Evolutionary conservation across 2,797 vertebrate genomes (phyloP).

Genomic region (Microchirus variegatus): DNA sequence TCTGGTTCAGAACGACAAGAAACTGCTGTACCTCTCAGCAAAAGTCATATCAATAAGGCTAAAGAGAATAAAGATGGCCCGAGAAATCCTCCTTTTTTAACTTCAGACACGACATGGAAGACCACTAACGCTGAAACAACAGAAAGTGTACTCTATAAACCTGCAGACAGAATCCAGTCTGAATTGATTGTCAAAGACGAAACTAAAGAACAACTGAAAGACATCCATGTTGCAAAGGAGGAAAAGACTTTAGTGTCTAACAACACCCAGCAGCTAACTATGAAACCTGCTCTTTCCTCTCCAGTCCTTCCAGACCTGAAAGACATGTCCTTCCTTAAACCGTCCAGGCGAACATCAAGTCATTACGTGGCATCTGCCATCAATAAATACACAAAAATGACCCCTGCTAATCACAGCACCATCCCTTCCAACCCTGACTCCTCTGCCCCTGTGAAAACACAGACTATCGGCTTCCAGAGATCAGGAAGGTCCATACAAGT

Average conservation of each 20-base stretch:
- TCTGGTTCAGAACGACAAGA: slow-evolving; percentile 75
- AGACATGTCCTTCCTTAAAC: slow-evolving; percentile 85
- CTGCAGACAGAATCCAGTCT: slow-evolving; percentile 41
- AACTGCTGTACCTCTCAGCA: slow-evolving; percentile 21
- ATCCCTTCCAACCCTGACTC: slow-evolving; percentile 43
- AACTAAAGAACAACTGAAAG: slow-evolving; percentile 32
- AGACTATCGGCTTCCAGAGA: slow-evolving; percentile 47
- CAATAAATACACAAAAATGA: slow-evolving; percentile 79
- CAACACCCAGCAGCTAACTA: slow-evolving; percentile 54
- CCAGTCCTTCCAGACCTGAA: slow-evolving; percentile 40
- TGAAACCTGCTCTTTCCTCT: slow-evolving; percentile 52
- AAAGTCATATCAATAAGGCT: slow-evolving; percentile 44
- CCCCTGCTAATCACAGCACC: slow-evolving; percentile 52
- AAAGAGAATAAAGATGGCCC: slow-evolving; percentile 51
- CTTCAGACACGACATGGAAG: slow-evolving; percentile 43
- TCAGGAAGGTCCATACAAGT: slow-evolving; percentile 49
- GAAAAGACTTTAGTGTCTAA: slow-evolving; percentile 51
- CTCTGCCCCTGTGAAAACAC: slow-evolving; percentile 30
- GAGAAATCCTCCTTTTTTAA: slow-evolving; percentile 34
- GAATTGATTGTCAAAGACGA: slow-evolving; percentile 48
- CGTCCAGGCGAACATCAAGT: slow-evolving; percentile 91
- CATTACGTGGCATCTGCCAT: slow-evolving; percentile 95
- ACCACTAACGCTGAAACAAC: slow-evolving; percentile 32
- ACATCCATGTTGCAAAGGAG: slow-evolving; percentile 45
- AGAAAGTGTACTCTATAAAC: slow-evolving; percentile 18